Base-by-base conservation (phyloP, 2,797 vertebrate genomes). In the Pseudochirops corinnae region DNA sequence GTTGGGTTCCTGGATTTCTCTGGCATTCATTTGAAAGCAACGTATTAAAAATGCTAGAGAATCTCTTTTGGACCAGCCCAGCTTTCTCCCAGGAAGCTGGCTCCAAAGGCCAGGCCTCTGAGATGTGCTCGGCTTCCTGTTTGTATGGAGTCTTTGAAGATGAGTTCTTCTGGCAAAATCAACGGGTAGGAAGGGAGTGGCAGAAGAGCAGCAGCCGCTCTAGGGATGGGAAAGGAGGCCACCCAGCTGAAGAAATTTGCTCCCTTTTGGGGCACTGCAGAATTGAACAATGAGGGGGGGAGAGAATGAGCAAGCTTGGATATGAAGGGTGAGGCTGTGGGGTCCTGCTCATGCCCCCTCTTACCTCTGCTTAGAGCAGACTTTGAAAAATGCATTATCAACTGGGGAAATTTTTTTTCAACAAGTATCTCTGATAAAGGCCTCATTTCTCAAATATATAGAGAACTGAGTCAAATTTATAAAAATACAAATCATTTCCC, bases 61-160 rank as follows among this genome's bases (percentile, higher is more conserved):
- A 96, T 95, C 95, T 96, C 91, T 97, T 96, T 98, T 93, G 31
- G 93, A 97, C 92, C 93, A 97, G 94, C 94, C 60, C 60, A 33
- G 60, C 97, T 98, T 97, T 97, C 98, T 46, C 29, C 82, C 55
- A 94, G 97, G 93, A 97, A 95, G 96, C 94, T 91, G 92, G 0
- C 96, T 97, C 94, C 93, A 95, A 94, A 97, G 95, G 31, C 93
- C 94, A 95, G 55, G 96, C 39, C 91, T 97, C 91, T 93, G 90
- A 96, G 62, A 96, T 97, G 87, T 39, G 31, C 96, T 62, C 62
- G 97, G 60, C 94, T 90, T 94, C 60, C 60, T 56, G 98, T 97
- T 97, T 95, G 96, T 96, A 56, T 55, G 97, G 95, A 98, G 91
- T 96, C 94, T 98, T 97, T 95, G 95, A 97, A 93, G 92, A 94